phyloP scores from a whole-genome alignment of 2,888 invertebrate species.

The Epinotia nisella region DNA sequence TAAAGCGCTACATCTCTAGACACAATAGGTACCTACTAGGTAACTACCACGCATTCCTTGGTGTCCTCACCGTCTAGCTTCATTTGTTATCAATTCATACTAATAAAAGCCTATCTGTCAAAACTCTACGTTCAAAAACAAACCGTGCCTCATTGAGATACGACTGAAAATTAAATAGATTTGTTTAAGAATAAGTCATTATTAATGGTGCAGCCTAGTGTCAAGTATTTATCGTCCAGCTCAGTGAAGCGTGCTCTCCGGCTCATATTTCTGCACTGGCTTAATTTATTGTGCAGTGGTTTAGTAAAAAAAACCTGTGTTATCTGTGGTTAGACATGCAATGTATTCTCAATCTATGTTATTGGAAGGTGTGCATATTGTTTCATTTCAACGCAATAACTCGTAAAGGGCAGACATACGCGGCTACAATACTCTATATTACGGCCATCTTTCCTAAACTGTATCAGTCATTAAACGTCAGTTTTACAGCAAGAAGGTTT shows the following conservation, averaged over 20 bases:
- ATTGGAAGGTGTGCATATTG: neutral
- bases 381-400: neutral
- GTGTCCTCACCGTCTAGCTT: constrained; percentile 7
- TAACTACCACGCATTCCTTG: neutral
- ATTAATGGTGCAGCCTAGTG: constrained; percentile 1
- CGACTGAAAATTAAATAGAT: neutral
- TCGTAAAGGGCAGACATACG: neutral
- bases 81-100: neutral
- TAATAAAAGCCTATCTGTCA: neutral
- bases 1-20: no score
- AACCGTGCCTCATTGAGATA: neutral
- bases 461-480: no score
- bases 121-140: neutral
- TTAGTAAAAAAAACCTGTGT: constrained; percentile 47
- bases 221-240: constrained; percentile 17
- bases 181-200: neutral
- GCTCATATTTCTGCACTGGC: constrained; percentile 22
- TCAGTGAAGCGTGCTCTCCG: constrained; percentile 18
- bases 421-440: neutral
- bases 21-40: no score
- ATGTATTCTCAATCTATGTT: neutral
- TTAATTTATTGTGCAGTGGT: constrained; percentile 9
- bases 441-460: no score
- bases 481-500: no score
- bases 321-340: neutral